Evolutionary conservation across 37 sponge, comb jelly and placozoan species (phyloP).

Genomic region (Chondrosia reniformis): DNA sequence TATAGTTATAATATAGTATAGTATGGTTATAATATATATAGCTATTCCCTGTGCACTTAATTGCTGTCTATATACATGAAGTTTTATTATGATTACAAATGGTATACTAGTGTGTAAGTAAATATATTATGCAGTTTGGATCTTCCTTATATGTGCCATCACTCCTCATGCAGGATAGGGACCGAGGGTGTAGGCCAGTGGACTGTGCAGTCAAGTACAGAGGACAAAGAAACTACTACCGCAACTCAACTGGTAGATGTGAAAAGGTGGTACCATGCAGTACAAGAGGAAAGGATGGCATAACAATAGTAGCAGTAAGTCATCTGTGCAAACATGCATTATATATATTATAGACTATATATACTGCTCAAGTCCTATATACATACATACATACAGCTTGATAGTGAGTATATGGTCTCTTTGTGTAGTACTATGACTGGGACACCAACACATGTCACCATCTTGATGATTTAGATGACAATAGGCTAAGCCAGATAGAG

Average conservation of each 20-base stretch:
- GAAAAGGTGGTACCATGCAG: slow-evolving; percentile 73
- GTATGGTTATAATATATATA: too few relatives aligned
- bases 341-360: too few relatives aligned
- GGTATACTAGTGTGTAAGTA: neutral
- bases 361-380: too few relatives aligned
- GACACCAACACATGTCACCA: slow-evolving; percentile 60
- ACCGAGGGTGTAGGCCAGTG: slow-evolving; percentile 67
- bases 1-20: too few relatives aligned
- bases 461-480: slow-evolving; percentile 46
- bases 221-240: slow-evolving; percentile 80
- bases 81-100: too few relatives aligned
- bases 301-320: slow-evolving; percentile 53
- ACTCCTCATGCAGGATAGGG: slow-evolving; percentile 57
- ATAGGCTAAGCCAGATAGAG: slow-evolving; percentile 39
- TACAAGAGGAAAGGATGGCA: slow-evolving; percentile 62
- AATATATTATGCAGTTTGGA: neutral
- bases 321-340: too few relatives aligned
- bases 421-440: slow-evolving; percentile 71
- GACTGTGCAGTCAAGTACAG: slow-evolving; percentile 91
- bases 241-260: slow-evolving; percentile 61
- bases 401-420: too few relatives aligned
- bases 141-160: neutral
- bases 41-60: too few relatives aligned
- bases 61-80: too few relatives aligned
- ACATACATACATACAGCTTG: too few relatives aligned